Conservation (phyloP, 2,888 invertebrate genomes). For the Thyatira batis region DNA sequence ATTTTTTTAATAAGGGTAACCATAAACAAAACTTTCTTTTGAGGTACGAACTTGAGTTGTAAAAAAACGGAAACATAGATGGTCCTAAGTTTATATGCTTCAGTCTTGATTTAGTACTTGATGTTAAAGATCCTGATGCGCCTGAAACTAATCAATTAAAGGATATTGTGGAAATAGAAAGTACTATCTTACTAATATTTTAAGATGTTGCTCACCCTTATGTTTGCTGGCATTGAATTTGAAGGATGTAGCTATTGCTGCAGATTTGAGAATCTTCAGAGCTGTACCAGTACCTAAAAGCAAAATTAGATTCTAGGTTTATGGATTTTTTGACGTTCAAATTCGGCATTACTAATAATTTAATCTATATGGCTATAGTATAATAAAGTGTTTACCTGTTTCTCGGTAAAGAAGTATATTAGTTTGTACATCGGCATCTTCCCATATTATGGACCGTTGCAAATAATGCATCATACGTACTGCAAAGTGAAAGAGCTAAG, state of each 20-base stretch:
- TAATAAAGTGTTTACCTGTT: constrained; percentile 37
- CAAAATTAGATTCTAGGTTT: constrained; percentile 44
- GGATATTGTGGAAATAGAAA: not conserved
- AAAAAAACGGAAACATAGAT: constrained; percentile 43
- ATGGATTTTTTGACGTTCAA: too few species aligned
- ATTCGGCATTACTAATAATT: not conserved
- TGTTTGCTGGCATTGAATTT: constrained; percentile 22
- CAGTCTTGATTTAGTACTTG: constrained; percentile 17
- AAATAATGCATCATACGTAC: constrained; percentile 44
- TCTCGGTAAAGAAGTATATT: constrained; percentile 44
- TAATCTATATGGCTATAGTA: not conserved
- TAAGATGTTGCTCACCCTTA: constrained; percentile 34
- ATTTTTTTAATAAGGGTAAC: too few species aligned
- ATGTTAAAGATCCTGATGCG: constrained; percentile 5
- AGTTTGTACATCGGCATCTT: constrained; percentile 56
- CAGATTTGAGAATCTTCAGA: constrained; percentile 44
- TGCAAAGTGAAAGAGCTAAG: too few species aligned
- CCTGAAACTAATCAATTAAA: constrained; percentile 9
- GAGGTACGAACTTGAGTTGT: constrained; percentile 30
- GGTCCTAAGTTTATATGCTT: constrained; percentile 43
- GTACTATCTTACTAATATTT: not conserved
- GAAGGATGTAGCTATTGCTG: constrained; percentile 38
- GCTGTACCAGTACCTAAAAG: constrained; percentile 54
- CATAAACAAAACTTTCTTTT: not conserved
- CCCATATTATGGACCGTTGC: constrained; percentile 44